A percentile compares a stretch with the other conserved stretches of the same genome.
Evolutionary conservation across 2,888 invertebrate genomes (phyloP).

Genomic region (Myopa tessellatipennis): DNA sequence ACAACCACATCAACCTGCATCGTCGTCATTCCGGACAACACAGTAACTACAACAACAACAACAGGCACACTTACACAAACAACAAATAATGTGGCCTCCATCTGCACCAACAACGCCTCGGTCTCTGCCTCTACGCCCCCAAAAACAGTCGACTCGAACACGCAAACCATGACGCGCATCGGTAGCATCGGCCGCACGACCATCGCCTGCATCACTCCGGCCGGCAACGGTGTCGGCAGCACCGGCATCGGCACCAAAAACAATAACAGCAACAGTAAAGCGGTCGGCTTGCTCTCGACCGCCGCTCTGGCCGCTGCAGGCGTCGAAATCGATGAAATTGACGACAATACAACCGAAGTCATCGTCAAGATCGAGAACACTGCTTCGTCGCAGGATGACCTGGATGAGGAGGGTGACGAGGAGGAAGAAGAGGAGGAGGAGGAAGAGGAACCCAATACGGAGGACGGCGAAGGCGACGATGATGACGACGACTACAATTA

Average conservation of each 20-base stretch:
- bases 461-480: conserved; percentile 44
- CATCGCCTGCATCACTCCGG: conserved; percentile 62
- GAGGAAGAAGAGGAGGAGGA: conserved; percentile 55
- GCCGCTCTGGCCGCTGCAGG: conserved; percentile 61
- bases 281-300: conserved; percentile 57
- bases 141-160: conserved; percentile 25
- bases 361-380: conserved; percentile 65
- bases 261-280: conserved; percentile 41
- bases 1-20: conserved; percentile 40
- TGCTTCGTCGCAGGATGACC: conserved; percentile 55
- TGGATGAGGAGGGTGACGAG: conserved; percentile 57
- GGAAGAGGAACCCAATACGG: conserved; percentile 46
- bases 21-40: conserved; percentile 39
- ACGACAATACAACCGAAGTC: conserved; percentile 64
- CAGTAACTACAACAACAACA: conserved; percentile 36
- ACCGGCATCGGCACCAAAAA: conserved; percentile 13
- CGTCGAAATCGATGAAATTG: conserved; percentile 61
- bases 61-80: conserved; percentile 31
- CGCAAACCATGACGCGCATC: conserved; percentile 58
- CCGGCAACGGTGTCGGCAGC: conserved; percentile 42
- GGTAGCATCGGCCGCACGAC: conserved; percentile 64
- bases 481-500: conserved; percentile 61
- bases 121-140: conserved; percentile 27
- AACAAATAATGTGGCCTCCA: conserved; percentile 9
- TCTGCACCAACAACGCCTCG: conserved; percentile 22